Evolutionary conservation across 2,113 vertebrate species (phyloP), one percentile per base, ranked within the genome.

Genomic region (Stigmatopora argus): DNA sequence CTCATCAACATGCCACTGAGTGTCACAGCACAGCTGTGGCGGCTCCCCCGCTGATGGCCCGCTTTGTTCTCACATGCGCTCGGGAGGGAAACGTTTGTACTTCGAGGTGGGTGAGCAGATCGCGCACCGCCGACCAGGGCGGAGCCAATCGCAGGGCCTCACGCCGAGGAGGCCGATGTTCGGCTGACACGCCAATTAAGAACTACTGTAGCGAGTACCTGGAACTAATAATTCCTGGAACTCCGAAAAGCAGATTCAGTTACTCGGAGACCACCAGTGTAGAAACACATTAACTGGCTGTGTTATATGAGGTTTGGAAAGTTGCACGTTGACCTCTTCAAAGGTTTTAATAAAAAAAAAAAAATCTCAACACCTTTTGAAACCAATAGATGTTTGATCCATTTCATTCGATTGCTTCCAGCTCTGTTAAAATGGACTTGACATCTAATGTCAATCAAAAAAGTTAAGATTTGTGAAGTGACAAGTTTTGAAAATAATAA

Each of bases 1-100:
- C 86, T 89, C 86, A 90, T 90, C 86, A 86, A 88, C 83, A 87
- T 87, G 88, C 87, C 89, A 88, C 87, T 84, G 83, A 84, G 78
- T 85, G 84, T 79, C 84, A 85, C 70, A 82, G 79, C 69, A 67
- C 75, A 80, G 79, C 76, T 83, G 74, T 66, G 78, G 63, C 71
- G 78, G 76, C 81, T 80, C 83, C 81, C 85, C 81, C 79, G 77
- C 80, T 76, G 83, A 63, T 47, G 74, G 69, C 70, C 75, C 23
- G 80, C 85, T 86, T 87, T 89, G 86, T 88, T 86, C 81, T 78
- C 74, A 77, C 72, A 82, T 87, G 83, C 6, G 48, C 79, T 73
- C 56, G 55, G 72, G 80, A 76, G 73, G 62, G 79, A 78, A 79
- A 75, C 77, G 79, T 81, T 77, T 82, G 83, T 79, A 80, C 75